Conservation (phyloP, 2,888 invertebrate species). For the Macrosoma leucophasiata region DNA sequence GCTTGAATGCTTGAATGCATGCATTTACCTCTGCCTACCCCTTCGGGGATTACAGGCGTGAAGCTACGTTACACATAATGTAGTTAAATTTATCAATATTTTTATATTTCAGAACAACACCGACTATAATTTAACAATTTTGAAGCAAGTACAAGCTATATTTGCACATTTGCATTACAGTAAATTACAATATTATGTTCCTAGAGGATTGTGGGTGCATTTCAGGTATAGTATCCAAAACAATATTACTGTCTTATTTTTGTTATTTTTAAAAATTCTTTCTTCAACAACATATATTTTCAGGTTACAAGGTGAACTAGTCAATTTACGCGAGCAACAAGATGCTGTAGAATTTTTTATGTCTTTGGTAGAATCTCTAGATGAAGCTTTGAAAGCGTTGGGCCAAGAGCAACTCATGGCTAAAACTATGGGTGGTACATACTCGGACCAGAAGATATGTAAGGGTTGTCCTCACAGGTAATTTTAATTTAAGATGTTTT, state of each 20-base stretch:
- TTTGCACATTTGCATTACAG: constrained; percentile 98
- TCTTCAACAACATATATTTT: constrained; percentile 19
- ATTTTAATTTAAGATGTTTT: constrained; percentile 16
- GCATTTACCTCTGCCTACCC: too few species aligned
- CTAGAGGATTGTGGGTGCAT: constrained; percentile 98
- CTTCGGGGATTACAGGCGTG: too few species aligned
- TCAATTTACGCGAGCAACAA: constrained; percentile 97
- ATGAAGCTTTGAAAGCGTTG: constrained; percentile 95
- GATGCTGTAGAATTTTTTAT: constrained; percentile 99
- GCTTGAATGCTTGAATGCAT: too few species aligned
- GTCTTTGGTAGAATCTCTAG: constrained; percentile 96
- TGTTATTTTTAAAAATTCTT: too few species aligned
- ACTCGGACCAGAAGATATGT: constrained; percentile 99
- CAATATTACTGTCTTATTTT: too few species aligned
- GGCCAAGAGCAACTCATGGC: constrained; percentile 94
- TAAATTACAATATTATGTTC: constrained; percentile 97
- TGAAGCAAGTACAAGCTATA: constrained; percentile 98
- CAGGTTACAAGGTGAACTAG: constrained; percentile 95
- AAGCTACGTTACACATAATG: neutral
- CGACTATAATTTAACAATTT: constrained; percentile 93
- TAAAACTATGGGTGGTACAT: constrained; percentile 95
- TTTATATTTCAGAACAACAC: constrained; percentile 51
- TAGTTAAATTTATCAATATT: constrained; percentile 2
- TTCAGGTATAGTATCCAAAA: constrained; percentile 85
- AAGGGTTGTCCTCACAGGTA: constrained; percentile 98